Evolutionary conservation across 2,797 vertebrate species (phyloP).

Genomic region (Xiphophorus birchmanni): DNA sequence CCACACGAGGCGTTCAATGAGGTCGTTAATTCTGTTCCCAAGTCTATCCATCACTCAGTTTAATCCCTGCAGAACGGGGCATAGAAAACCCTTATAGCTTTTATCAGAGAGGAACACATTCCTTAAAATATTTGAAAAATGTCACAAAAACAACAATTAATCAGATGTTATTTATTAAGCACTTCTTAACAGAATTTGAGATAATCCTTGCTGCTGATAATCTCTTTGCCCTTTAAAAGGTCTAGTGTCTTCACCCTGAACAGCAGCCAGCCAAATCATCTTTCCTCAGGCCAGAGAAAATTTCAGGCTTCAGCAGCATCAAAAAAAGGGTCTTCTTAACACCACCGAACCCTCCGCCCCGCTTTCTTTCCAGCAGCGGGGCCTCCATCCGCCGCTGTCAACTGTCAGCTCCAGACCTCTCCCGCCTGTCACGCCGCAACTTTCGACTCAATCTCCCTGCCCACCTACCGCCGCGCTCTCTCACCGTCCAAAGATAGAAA

Average conservation of each 20-base stretch:
- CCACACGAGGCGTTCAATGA: slow-evolving; percentile 41
- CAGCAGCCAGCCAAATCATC: slow-evolving; percentile 56
- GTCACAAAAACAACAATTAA: not conserved
- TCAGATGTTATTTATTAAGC: not conserved
- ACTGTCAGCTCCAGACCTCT: slow-evolving; percentile 69
- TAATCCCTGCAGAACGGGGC: slow-evolving; percentile 39
- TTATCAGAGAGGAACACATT: not conserved
- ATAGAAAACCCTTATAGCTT: not conserved
- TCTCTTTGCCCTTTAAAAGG: slow-evolving; percentile 40
- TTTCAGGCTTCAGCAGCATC: slow-evolving; percentile 59
- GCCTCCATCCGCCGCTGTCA: slow-evolving; percentile 71
- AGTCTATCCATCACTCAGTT: slow-evolving; percentile 44
- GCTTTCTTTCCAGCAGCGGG: slow-evolving; percentile 31
- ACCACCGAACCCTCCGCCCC: slow-evolving; percentile 2
- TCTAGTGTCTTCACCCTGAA: slow-evolving; percentile 38
- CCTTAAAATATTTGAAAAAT: not conserved
- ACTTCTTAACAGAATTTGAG: slow-evolving; percentile 10
- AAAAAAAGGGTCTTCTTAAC: slow-evolving; percentile 41
- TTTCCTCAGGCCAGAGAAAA: slow-evolving; percentile 48
- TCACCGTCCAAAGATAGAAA: slow-evolving; percentile 24
- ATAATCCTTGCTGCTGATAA: slow-evolving; percentile 43
- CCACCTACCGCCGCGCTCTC: slow-evolving; percentile 23
- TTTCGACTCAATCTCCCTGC: slow-evolving; percentile 45
- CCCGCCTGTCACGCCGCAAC: slow-evolving; percentile 50
- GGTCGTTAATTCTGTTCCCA: slow-evolving; percentile 43